Evolutionary conservation across 2,113 vertebrate species (phyloP).

Genomic region (Neomonachus schauinslandi): DNA sequence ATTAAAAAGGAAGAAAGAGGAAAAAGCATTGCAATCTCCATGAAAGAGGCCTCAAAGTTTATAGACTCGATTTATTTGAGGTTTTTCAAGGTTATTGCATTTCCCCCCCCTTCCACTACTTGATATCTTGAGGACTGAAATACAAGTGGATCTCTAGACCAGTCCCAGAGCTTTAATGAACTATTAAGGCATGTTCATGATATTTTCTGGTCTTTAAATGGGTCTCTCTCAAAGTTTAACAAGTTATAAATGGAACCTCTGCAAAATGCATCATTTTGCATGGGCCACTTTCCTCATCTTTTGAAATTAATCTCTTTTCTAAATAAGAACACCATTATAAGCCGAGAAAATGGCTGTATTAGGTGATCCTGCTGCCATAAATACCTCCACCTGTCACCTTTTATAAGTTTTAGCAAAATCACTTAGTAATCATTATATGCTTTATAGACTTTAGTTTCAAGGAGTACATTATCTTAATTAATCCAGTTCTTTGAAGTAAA

Average conservation of each 20-base stretch:
- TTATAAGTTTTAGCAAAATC: conserved; percentile 31
- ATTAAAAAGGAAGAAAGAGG: conserved; percentile 52
- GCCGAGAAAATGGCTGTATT: neutral
- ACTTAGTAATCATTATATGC: neutral
- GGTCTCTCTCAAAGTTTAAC: conserved; percentile 64
- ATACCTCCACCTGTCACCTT: neutral
- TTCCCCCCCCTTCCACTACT: conserved; percentile 70
- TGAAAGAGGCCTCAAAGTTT: conserved; percentile 82
- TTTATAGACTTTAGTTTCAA: neutral
- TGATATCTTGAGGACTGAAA: conserved; percentile 77
- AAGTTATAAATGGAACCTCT: conserved; percentile 54
- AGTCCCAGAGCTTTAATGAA: conserved; percentile 75
- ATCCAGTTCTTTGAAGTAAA: neutral
- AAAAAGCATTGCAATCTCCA: conserved; percentile 58
- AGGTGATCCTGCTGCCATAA: neutral
- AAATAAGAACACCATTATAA: neutral
- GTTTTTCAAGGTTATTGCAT: conserved; percentile 86
- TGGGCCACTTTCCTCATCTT: neutral
- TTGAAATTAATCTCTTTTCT: neutral
- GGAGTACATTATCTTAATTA: neutral
- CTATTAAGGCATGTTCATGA: conserved; percentile 63
- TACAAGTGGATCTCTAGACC: conserved; percentile 69
- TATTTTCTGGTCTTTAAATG: conserved; percentile 74
- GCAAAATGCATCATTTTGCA: conserved; percentile 29
- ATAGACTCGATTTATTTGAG: conserved; percentile 83